Percentiles rank a stretch among this genome's conserved stretches.
phyloP scores from a whole-genome alignment of 2,113 vertebrate genomes.

The Microtus ochrogaster region DNA sequence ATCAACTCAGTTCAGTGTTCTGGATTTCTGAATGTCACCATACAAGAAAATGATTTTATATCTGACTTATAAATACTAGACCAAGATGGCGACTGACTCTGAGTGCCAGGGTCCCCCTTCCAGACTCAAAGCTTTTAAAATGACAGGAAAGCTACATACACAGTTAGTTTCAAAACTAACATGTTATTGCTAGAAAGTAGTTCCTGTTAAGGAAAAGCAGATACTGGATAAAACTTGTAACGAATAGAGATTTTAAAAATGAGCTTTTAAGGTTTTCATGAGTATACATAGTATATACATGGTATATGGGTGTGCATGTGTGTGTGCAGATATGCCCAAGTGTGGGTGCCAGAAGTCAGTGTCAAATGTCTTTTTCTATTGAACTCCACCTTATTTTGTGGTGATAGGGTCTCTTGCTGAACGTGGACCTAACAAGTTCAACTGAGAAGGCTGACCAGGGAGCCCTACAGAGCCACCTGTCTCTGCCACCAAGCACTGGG shows the following conservation, averaged over 20 bases:
- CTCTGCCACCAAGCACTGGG: background rate
- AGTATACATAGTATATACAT: too few relatives aligned
- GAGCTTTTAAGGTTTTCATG: background rate
- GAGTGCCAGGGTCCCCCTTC: background rate
- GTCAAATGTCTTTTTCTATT: background rate
- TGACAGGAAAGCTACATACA: background rate
- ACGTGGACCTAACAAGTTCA: background rate
- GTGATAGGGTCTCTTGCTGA: background rate
- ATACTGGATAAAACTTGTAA: background rate
- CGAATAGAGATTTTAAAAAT: conserved; percentile 48
- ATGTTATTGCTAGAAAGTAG: background rate
- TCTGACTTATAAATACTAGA: background rate
- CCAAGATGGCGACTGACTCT: background rate
- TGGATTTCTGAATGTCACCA: background rate
- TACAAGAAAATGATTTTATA: conserved; percentile 22
- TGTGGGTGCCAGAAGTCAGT: background rate
- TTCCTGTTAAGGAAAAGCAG: background rate
- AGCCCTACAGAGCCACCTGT: too few relatives aligned
- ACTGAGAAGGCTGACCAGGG: background rate
- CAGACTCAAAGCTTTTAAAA: conserved; percentile 3
- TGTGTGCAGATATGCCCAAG: background rate
- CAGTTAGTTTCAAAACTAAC: conserved; percentile 16
- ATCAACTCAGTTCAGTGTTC: conserved; percentile 39
- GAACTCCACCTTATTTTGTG: background rate
- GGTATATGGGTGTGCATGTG: background rate